Evolutionary conservation across 2,888 invertebrate species (phyloP).

Genomic region (Octodonta nipae): DNA sequence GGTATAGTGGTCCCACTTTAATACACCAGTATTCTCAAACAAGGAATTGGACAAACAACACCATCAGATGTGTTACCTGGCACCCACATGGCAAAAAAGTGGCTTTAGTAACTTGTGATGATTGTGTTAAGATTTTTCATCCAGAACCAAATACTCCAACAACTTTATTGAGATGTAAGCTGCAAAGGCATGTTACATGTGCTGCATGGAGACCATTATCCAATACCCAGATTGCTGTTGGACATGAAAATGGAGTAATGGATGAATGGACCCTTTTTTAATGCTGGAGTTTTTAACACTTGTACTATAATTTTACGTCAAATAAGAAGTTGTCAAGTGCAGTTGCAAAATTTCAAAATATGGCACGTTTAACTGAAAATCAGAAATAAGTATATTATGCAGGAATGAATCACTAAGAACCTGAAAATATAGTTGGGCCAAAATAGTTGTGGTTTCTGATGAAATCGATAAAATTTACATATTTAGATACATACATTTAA

Average conservation of each 20-base stretch:
- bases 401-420: too few species aligned
- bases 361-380: too few species aligned
- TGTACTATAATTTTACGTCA: too few species aligned
- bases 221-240: constrained; percentile 73
- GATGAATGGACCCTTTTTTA: too few species aligned
- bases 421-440: too few species aligned
- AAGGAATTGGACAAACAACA: constrained; percentile 47
- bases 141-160: constrained; percentile 43
- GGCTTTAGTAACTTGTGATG: constrained; percentile 77
- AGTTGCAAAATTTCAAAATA: too few species aligned
- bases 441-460: too few species aligned
- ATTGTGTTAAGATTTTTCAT: constrained; percentile 68
- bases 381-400: too few species aligned
- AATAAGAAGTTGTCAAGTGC: too few species aligned
- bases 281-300: too few species aligned
- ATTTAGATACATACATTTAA: too few species aligned
- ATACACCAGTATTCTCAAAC: constrained; percentile 38
- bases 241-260: constrained; percentile 74
- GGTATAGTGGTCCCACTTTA: constrained; percentile 30
- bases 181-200: constrained; percentile 66
- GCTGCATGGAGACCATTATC: constrained; percentile 77
- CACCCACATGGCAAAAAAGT: constrained; percentile 73
- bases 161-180: constrained; percentile 49
- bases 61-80: constrained; percentile 72
- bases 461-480: too few species aligned